Evolutionary conservation across 1,140 invertebrate species (phyloP).

Genomic region (Trichomalopsis sarcophagae): DNA sequence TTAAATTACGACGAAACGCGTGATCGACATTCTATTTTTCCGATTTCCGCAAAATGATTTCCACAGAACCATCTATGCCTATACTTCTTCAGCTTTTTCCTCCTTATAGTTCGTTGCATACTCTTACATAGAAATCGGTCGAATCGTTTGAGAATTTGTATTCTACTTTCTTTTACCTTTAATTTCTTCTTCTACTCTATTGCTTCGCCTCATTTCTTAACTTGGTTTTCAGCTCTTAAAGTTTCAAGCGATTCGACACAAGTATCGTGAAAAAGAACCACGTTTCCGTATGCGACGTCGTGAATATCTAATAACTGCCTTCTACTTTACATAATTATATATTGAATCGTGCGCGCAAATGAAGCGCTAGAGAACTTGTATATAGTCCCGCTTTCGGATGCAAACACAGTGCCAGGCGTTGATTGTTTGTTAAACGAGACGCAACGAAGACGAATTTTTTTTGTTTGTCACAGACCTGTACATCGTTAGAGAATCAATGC

Average conservation of each 20-base stretch:
- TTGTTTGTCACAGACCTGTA: not conserved
- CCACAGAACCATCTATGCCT: not conserved
- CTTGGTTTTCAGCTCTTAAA: constrained; percentile 3
- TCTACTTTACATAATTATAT: constrained; percentile 26
- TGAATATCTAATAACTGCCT: constrained; percentile 27
- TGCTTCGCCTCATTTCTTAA: not conserved
- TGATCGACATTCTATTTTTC: not conserved
- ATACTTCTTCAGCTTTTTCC: constrained; percentile 28
- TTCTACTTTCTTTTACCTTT: not conserved
- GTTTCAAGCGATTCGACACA: constrained; percentile 37
- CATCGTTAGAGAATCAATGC: constrained; percentile 31
- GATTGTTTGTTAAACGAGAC: constrained; percentile 52
- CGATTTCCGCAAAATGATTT: constrained; percentile 20
- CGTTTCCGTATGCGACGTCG: not conserved
- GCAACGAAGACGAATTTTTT: constrained; percentile 32
- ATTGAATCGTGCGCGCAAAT: constrained; percentile 23
- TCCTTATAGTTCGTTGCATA: not conserved
- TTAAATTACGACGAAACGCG: not conserved
- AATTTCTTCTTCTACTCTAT: not conserved
- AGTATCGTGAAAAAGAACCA: not conserved
- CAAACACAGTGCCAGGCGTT: constrained; percentile 61
- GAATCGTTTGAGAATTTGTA: constrained; percentile 16
- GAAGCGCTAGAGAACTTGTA: constrained; percentile 60
- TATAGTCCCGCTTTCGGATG: constrained; percentile 59
- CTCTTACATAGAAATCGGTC: not conserved